These are phyloP conservation scores for Euglossa dilemma DNA, from an alignment of 1,140 invertebrate species.

Conservation along the genomic window DNA sequence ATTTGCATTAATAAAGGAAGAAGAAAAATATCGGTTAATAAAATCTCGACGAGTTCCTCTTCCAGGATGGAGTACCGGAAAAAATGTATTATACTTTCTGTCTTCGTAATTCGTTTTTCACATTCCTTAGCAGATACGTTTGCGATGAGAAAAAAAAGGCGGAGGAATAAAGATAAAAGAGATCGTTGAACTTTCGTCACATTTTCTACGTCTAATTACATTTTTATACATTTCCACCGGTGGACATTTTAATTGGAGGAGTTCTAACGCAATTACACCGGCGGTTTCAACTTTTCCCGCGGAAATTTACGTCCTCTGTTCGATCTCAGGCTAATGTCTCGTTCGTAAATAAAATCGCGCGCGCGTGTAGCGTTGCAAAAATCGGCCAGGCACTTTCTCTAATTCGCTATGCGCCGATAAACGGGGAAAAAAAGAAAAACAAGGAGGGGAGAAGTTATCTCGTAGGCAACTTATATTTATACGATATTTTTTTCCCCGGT, in stretches of 20 bases:
- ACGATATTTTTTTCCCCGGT: background rate
- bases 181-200: too few relatives aligned
- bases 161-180: too few relatives aligned
- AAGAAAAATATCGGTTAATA: background rate
- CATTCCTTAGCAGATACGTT: background rate
- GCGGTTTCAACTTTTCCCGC: background rate
- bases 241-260: background rate
- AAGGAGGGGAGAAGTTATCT: background rate
- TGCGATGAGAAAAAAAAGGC: too few relatives aligned
- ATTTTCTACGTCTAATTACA: background rate
- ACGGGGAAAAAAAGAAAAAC: background rate
- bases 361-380: background rate
- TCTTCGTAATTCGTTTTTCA: background rate
- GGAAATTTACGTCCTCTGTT: background rate
- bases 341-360: background rate
- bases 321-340: background rate
- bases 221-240: background rate
- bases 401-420: background rate
- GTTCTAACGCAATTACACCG: too few relatives aligned
- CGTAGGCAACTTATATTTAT: constrained; percentile 13
- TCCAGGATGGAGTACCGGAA: background rate
- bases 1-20: too few relatives aligned
- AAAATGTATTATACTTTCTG: background rate
- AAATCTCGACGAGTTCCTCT: background rate
- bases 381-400: background rate